phyloP scores from a whole-genome alignment of 2,888 invertebrate species.

The Drosophila cyrtoloma region DNA sequence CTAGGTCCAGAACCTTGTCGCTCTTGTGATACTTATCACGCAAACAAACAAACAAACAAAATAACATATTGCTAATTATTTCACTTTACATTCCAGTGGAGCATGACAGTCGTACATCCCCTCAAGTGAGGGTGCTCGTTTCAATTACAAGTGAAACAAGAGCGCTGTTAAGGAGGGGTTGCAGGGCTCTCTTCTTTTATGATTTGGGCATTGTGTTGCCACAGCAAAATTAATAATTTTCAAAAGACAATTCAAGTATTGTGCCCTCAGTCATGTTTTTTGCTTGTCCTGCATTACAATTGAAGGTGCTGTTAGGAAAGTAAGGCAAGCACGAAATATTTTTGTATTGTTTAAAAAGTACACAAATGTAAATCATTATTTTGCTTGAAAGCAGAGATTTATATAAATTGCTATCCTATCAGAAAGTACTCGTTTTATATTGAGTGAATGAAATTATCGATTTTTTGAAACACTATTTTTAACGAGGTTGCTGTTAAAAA shows the following conservation, averaged over 20 bases:
- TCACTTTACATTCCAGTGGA: conserved; percentile 44
- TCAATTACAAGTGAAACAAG: conserved; percentile 60
- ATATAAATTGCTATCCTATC: background rate
- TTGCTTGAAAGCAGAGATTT: background rate
- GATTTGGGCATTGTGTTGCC: conserved; percentile 59
- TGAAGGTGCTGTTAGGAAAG: background rate
- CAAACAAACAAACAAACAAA: conserved; percentile 48
- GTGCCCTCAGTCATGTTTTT: conserved; percentile 1
- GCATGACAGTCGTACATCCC: conserved; percentile 8
- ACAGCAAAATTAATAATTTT: conserved; percentile 57
- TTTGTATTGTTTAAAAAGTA: background rate
- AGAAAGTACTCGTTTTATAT: background rate
- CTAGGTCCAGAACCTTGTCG: conserved; percentile 19
- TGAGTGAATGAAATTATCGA: background rate
- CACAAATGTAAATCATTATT: background rate
- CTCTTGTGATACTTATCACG: conserved; percentile 38
- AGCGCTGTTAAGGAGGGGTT: background rate
- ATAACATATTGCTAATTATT: conserved; percentile 76
- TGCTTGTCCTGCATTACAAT: conserved; percentile 1
- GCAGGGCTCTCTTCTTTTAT: conserved; percentile 13
- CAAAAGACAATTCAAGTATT: conserved; percentile 15
- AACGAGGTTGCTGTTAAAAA: background rate
- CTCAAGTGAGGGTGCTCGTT: conserved; percentile 20
- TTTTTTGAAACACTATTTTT: background rate
- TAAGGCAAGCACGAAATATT: background rate